Evolutionary conservation across 2,113 vertebrate genomes (phyloP).

Genomic region (Hemiprocne comata): DNA sequence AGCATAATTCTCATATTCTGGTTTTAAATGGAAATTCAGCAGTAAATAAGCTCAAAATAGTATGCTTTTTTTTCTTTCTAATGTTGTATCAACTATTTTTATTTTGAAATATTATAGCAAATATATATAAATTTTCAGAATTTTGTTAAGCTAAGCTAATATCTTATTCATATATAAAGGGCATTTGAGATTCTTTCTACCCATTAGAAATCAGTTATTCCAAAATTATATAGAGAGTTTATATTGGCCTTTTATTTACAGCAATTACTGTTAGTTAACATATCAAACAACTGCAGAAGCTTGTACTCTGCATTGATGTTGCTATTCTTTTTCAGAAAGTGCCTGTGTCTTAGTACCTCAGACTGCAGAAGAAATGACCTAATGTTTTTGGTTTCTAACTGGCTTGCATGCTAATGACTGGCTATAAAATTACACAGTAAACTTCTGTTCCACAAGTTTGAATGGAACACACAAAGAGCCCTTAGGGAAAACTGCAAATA

Average conservation of each 20-base stretch:
- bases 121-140: not conserved
- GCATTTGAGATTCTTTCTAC: not conserved
- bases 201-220: not conserved
- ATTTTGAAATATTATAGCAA: not conserved
- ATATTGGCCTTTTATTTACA: not conserved
- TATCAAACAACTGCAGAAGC: not conserved
- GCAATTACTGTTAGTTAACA: not conserved
- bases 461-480: not conserved
- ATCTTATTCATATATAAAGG: not conserved
- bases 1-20: not conserved
- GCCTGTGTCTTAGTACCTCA: not conserved
- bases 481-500: not conserved
- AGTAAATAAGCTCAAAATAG: not conserved
- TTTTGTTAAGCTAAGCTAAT: not conserved
- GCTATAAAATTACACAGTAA: slow-evolving; percentile 3
- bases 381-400: not conserved
- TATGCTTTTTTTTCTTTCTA: not conserved
- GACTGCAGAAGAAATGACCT: not conserved
- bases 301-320: not conserved
- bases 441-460: not conserved
- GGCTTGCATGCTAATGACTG: not conserved
- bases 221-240: not conserved
- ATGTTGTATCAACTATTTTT: not conserved
- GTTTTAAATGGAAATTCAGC: not conserved
- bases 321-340: not conserved